Evolutionary conservation across 2,113 vertebrate species (phyloP).

Genomic region (Cisticola juncidis): DNA sequence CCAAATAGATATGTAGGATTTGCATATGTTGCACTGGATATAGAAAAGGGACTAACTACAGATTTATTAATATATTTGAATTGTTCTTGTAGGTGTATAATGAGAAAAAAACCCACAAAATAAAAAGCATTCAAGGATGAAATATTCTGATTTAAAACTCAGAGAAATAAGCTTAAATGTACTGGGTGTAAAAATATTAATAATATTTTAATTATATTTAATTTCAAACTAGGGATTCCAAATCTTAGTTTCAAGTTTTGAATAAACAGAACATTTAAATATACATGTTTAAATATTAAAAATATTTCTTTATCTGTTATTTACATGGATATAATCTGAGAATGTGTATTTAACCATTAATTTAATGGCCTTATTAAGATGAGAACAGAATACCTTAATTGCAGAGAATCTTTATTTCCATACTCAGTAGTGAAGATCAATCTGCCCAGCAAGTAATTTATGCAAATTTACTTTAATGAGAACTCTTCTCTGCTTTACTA

Average conservation of each 20-base stretch:
- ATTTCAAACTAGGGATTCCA: neutral
- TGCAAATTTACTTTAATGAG: slow-evolving; percentile 20
- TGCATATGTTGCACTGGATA: neutral
- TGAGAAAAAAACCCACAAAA: neutral
- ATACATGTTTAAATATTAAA: neutral
- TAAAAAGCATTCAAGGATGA: neutral
- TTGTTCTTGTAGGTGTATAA: neutral
- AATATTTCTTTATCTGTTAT: neutral
- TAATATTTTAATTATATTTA: neutral
- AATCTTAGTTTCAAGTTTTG: neutral
- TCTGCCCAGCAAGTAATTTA: neutral
- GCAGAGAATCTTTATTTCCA: neutral
- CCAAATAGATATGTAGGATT: neutral
- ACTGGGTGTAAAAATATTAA: neutral
- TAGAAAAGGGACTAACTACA: neutral
- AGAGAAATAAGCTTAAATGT: neutral
- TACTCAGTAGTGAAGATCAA: neutral
- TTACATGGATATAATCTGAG: neutral
- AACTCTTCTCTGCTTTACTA: neutral
- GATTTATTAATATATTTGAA: neutral
- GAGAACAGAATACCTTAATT: neutral
- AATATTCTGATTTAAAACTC: neutral
- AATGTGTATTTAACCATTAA: neutral
- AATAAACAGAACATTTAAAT: neutral
- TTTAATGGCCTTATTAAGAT: neutral